Conservation (phyloP, 2,888 invertebrate genomes). For the Mythimna vitellina region DNA sequence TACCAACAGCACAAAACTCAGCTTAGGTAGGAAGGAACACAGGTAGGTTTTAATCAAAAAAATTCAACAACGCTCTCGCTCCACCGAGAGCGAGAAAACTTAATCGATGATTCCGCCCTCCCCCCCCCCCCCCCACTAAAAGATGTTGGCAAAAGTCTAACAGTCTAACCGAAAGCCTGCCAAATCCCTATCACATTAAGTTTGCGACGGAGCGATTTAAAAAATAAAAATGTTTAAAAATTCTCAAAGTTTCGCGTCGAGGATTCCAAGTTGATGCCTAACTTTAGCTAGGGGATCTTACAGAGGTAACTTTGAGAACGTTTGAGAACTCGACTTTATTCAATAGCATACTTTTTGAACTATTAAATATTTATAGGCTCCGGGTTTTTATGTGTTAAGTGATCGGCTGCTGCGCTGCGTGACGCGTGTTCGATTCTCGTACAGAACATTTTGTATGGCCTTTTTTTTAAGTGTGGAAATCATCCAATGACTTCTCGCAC, state of each 20-base stretch:
- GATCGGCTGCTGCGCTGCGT: too few relatives aligned
- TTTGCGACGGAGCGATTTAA: constrained; percentile 74
- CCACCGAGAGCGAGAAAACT: too few relatives aligned
- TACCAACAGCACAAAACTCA: too few relatives aligned
- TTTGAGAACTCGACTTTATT: constrained; percentile 77
- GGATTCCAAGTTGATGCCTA: constrained; percentile 74
- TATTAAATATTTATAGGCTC: constrained; percentile 66
- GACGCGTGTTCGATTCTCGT: too few relatives aligned
- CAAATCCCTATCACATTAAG: constrained; percentile 70
- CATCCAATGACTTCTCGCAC: too few relatives aligned
- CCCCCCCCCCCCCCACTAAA: not conserved
- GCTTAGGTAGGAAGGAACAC: too few relatives aligned
- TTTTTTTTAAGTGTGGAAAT: too few relatives aligned
- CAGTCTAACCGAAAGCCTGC: constrained; percentile 58
- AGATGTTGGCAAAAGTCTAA: constrained; percentile 26
- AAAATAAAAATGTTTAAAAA: constrained; percentile 82
- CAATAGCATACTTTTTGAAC: constrained; percentile 74
- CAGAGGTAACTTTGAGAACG: constrained; percentile 71
- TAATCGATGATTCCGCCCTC: too few relatives aligned
- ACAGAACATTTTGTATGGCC: too few relatives aligned
- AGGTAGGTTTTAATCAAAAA: too few relatives aligned
- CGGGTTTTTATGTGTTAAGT: too few relatives aligned
- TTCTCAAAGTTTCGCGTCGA: constrained; percentile 76
- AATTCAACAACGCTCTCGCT: too few relatives aligned
- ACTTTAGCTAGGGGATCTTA: constrained; percentile 79